Evolutionary conservation across 2,797 vertebrate species (phyloP).

Genomic region (Triplophysa bombifrons): DNA sequence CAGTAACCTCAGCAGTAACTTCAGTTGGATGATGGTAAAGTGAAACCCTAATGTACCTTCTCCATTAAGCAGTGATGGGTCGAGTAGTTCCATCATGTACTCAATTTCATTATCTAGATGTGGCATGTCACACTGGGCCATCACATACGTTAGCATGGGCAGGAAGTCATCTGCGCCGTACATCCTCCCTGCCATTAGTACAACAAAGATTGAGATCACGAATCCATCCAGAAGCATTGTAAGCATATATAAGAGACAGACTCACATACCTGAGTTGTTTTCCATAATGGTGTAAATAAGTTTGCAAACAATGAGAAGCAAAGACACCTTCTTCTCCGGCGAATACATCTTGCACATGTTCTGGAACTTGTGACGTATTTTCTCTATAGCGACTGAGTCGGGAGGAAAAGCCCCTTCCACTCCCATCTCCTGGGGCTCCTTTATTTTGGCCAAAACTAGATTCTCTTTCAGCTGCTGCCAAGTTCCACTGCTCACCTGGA

Average conservation of each 20-base stretch:
- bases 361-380: conserved; percentile 92
- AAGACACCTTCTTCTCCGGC: conserved; percentile 93
- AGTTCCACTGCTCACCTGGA: conserved; percentile 85
- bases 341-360: conserved; percentile 97
- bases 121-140: conserved; percentile 95
- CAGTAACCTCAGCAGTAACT: background rate
- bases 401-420: conserved; percentile 90
- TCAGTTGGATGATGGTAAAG: no score
- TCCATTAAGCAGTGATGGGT: conserved; percentile 91
- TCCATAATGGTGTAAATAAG: conserved; percentile 98
- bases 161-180: conserved; percentile 97
- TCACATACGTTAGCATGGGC: conserved; percentile 92
- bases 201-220: background rate
- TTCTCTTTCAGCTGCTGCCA: conserved; percentile 93
- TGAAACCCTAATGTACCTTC: conserved; percentile 80
- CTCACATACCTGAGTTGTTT: conserved; percentile 89
- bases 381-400: conserved; percentile 88
- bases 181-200: conserved; percentile 84
- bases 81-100: conserved; percentile 98
- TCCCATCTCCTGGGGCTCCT: conserved; percentile 89
- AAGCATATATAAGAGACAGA: background rate
- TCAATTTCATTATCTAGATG: conserved; percentile 92
- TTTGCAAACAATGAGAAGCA: conserved; percentile 93
- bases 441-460: conserved; percentile 86
- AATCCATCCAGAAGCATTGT: background rate